Evolutionary conservation across 92 coral and sea anemone genomes (phyloP), one percentile per base, ranked within the genome.

Genomic region (Porites rus): DNA sequence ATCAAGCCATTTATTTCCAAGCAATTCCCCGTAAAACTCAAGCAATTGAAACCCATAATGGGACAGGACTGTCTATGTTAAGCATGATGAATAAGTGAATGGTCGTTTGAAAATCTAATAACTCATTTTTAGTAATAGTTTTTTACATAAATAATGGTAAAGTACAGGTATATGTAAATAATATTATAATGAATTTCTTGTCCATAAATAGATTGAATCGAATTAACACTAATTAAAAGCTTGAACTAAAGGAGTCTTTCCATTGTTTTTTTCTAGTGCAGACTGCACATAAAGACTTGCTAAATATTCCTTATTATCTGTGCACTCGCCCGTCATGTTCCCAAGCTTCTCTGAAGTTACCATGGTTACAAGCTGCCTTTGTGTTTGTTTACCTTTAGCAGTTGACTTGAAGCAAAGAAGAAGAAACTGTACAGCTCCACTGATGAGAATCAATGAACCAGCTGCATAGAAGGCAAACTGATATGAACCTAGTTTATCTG

Each of bases 401-500:
- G 51, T 14, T 4, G 61, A 53, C 83, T 78, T 69, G 50, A 86
- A 77, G 72, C 89, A 86, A 16, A 63, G 7, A 11, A 77, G 59
- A 21, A 78, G 68, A 60, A 86, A 61, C 19, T 77, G 76, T 18
- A 86, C 61, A 77, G 83, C 52, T 25, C 61, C 84, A 56, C 89
- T 69, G 84, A 86, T 16, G 9, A 86, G 78, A 53, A 68, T 80
- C 24, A 78, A 31, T 51, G 83, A 59, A 7, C 89, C 89, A 18
- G 84, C 75, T 77, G 89, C 75, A 31, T 77, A 86, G 69, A 86
- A 86, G 18, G 83, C 89, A 31, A 74, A 80, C 60, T 62, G 25
- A 38, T 86, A 86, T 14, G 89, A 86, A 8, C 78, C 89, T 8
- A 77, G 81, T 68, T 86, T 72, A 75, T 85, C 89, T 10, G 89